phyloP scores from a whole-genome alignment of 2,113 vertebrate species.

The Erythrocercus mccallii region DNA sequence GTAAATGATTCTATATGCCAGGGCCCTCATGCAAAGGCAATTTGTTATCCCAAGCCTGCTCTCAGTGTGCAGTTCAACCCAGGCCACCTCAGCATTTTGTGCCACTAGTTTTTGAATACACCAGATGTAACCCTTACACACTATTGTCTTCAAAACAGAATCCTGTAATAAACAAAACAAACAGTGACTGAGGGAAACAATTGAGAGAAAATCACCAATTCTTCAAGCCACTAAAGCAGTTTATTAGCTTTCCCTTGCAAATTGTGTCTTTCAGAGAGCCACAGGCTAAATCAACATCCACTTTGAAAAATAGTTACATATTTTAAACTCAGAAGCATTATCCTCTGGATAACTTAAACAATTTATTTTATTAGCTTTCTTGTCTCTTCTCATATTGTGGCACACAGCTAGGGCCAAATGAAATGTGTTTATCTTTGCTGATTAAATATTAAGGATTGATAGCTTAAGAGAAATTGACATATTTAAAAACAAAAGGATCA shows the following conservation, averaged over 20 bases:
- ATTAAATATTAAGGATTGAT: conserved; percentile 59
- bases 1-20: not conserved
- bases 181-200: not conserved
- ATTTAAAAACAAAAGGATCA: conserved; percentile 48
- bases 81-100: not conserved
- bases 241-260: not conserved
- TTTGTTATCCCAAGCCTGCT: not conserved
- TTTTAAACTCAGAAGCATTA: not conserved
- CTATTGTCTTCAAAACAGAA: not conserved
- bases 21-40: not conserved
- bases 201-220: conserved; percentile 12
- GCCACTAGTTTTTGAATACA: conserved; percentile 22
- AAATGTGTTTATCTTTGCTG: conserved; percentile 50
- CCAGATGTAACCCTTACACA: not conserved
- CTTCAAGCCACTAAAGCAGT: not conserved
- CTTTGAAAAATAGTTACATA: not conserved
- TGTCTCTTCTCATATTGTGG: conserved; percentile 31
- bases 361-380: conserved; percentile 36
- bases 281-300: not conserved
- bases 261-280: not conserved
- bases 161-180: conserved; percentile 8
- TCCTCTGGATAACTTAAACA: not conserved
- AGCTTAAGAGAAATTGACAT: conserved; percentile 31
- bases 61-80: conserved; percentile 10
- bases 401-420: conserved; percentile 47